A percentile compares a stretch with the other conserved stretches of the same genome.
Evolutionary conservation across 1,140 invertebrate species (phyloP).

Genomic region (Hylyphantes graminicola): DNA sequence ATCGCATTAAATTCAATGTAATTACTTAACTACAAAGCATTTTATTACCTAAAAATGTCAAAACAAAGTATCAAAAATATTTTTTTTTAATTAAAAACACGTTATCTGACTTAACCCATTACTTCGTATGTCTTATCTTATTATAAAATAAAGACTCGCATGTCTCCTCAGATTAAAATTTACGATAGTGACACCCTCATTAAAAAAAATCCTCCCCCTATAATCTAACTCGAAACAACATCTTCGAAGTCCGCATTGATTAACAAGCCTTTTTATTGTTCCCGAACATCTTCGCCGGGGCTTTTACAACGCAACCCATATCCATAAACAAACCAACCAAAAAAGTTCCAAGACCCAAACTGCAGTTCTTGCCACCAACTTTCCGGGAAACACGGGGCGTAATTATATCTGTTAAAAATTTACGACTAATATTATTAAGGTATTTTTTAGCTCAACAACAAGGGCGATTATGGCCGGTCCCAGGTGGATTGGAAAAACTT

Average conservation of each 20-base stretch:
- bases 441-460: conserved; percentile 54
- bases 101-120: too few relatives aligned
- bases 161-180: conserved; percentile 49
- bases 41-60: too few relatives aligned
- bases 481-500: conserved; percentile 59
- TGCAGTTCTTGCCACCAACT: conserved; percentile 35
- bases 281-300: conserved; percentile 37
- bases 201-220: conserved; percentile 27
- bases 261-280: conserved; percentile 54
- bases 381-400: conserved; percentile 34
- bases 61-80: too few relatives aligned
- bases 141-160: conserved; percentile 33
- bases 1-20: too few relatives aligned
- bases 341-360: conserved; percentile 8
- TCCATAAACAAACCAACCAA: conserved; percentile 28
- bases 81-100: too few relatives aligned
- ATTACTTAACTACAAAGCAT: too few relatives aligned
- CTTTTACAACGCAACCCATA: conserved; percentile 17
- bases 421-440: conserved; percentile 58
- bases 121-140: conserved; percentile 18
- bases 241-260: conserved; percentile 44
- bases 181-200: conserved; percentile 29
- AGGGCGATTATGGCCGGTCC: conserved; percentile 57
- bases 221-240: conserved; percentile 43
- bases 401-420: conserved; percentile 61